Evolutionary conservation across 2,797 vertebrate species (phyloP).

Genomic region (Leptodactylus fallax): DNA sequence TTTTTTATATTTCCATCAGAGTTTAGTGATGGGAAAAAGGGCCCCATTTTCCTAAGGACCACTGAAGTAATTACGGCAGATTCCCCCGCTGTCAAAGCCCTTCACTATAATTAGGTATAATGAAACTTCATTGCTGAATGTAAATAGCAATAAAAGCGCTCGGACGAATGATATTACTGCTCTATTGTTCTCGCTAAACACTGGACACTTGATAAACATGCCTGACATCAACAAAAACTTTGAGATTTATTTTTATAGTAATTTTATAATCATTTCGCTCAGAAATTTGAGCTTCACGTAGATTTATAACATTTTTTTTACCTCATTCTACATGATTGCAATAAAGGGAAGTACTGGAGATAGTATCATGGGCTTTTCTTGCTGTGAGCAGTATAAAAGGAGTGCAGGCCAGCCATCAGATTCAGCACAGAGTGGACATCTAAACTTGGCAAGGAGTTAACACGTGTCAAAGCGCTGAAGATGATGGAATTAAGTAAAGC

Average conservation of each 20-base stretch:
- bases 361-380: background rate
- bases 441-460: constrained; percentile 25
- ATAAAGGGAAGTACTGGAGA: background rate
- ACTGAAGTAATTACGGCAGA: too few species aligned
- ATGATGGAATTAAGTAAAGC: constrained; percentile 29
- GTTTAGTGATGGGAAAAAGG: constrained; percentile 7
- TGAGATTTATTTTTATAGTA: background rate
- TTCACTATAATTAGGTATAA: constrained; percentile 55
- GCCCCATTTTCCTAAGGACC: background rate
- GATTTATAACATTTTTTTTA: background rate
- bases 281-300: background rate
- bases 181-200: constrained; percentile 8
- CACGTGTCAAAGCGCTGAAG: constrained; percentile 30
- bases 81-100: constrained; percentile 32
- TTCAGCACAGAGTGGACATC: background rate
- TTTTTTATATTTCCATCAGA: background rate
- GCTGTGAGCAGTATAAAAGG: too few species aligned
- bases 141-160: constrained; percentile 12
- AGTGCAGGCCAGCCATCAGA: background rate
- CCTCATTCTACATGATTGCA: background rate
- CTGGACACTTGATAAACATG: background rate
- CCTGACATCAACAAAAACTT: background rate
- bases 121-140: background rate
- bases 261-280: background rate
- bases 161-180: constrained; percentile 19